Percentiles rank a stretch among this genome's conserved stretches.
Conservation (phyloP, 2,113 vertebrate species). For the Leucosticte australis region DNA sequence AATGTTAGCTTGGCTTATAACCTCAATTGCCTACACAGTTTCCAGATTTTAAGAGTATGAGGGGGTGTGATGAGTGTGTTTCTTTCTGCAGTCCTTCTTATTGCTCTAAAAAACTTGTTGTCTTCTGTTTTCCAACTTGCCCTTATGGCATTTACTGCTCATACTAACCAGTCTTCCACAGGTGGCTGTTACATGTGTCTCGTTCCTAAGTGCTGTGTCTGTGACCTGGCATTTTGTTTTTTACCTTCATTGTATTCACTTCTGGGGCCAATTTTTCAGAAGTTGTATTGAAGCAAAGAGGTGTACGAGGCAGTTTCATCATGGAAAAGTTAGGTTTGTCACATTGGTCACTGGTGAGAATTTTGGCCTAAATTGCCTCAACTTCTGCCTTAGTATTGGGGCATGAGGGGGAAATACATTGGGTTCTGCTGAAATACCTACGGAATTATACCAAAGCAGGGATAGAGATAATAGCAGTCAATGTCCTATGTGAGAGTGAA, state of each 20-base stretch:
- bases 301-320: background rate
- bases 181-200: background rate
- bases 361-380: background rate
- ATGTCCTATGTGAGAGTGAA: background rate
- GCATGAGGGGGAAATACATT: rapidly evolving
- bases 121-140: background rate
- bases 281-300: background rate
- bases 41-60: background rate
- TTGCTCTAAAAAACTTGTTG: background rate
- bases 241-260: background rate
- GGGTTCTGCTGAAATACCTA: background rate
- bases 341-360: background rate
- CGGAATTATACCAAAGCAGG: background rate
- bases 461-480: background rate
- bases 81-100: background rate
- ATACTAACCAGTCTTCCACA: background rate
- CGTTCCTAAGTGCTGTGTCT: background rate
- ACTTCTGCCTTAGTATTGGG: background rate
- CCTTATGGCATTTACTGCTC: background rate
- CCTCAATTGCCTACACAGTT: background rate
- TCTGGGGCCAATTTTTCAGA: background rate
- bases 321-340: background rate
- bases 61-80: background rate
- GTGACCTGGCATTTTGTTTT: background rate
- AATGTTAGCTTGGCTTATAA: background rate